phyloP scores from a whole-genome alignment of 2,797 vertebrate species.

The Microctenopoma steveboyesi region DNA sequence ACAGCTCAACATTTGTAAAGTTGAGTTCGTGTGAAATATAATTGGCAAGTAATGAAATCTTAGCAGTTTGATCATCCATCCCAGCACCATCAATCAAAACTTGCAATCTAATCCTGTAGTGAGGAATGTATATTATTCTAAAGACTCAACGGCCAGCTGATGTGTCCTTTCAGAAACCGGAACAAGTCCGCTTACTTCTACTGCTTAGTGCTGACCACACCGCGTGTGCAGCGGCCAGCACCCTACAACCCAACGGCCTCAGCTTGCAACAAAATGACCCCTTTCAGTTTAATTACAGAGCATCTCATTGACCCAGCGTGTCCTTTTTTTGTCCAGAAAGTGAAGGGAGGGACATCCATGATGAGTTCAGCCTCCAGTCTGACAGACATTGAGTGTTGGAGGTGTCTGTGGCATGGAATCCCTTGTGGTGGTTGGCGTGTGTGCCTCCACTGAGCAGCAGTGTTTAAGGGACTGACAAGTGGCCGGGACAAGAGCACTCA shows the following conservation, averaged over 20 bases:
- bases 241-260: constrained; percentile 37
- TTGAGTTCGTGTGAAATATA: constrained; percentile 66
- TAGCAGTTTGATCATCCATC: constrained; percentile 59
- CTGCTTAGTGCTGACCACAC: constrained; percentile 3
- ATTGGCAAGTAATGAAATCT: constrained; percentile 63
- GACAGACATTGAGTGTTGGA: constrained; percentile 78
- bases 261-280: constrained; percentile 70
- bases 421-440: constrained; percentile 65
- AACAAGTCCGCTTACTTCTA: constrained; percentile 6
- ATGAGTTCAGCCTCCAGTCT: constrained; percentile 77
- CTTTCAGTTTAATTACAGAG: constrained; percentile 77
- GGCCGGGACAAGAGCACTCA: constrained; percentile 91
- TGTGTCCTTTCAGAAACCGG: constrained; percentile 35
- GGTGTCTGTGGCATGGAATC: constrained; percentile 73
- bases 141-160: constrained; percentile 26
- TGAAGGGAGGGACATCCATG: constrained; percentile 53
- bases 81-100: constrained; percentile 58
- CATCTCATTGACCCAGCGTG: constrained; percentile 67
- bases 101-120: constrained; percentile 32
- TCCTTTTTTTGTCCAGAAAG: constrained; percentile 59
- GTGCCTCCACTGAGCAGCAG: constrained; percentile 84
- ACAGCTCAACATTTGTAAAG: constrained; percentile 69
- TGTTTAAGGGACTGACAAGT: constrained; percentile 89
- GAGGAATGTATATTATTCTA: constrained; percentile 51
- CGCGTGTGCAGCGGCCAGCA: constrained; percentile 28